Evolutionary conservation across 1,140 invertebrate genomes (phyloP), one percentile per base, ranked within the genome.

Genomic region (Drosophila erecta): DNA sequence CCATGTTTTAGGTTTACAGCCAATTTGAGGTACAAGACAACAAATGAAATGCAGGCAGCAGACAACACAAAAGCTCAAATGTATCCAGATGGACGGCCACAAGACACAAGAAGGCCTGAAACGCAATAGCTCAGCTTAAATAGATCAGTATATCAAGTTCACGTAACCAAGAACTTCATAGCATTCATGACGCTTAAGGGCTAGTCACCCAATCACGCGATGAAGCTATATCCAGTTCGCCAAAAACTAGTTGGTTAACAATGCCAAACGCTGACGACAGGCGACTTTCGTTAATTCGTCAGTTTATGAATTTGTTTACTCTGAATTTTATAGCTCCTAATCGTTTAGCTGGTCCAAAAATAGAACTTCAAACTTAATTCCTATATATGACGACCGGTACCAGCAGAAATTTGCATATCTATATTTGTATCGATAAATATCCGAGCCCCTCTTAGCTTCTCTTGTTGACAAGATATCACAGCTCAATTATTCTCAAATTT

Each of bases 31-130:
- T 47, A 54, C 33, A 47, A 46, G 11, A 54, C 53, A 51, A 24
- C 46, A 33, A 64, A 75, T 57, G 53, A 51, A 66, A 58, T 58
- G 71, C 60, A 47, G 1, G 53, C 72, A 47, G 51, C 3, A 17
- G 51, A 66, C 72, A 51, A 75, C 41, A 66, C 70, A 74, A 40
- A 74, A 71, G 67, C 67, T 57, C 14, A 70, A n/a, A 14, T 58
- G 40, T n/a, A 50, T 50, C n/a, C n/a, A 33, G 27, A 30, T 50
- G 24, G n/a, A 33, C n/a, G 4, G 27, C n/a, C 2, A 17, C 7
- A 50, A 15, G 30, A 50, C 27, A 50, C 37, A 4, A 38, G 14
- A 33, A 15, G 2, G 4, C 1, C 47, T 33, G 27, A 1, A 50
- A 33, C 11, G 41, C 44, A 74, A 46, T 51, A 71, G 64, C 66